Evolutionary conservation across 1,140 invertebrate species (phyloP).

Genomic region (Rhyacophila brunnea): DNA sequence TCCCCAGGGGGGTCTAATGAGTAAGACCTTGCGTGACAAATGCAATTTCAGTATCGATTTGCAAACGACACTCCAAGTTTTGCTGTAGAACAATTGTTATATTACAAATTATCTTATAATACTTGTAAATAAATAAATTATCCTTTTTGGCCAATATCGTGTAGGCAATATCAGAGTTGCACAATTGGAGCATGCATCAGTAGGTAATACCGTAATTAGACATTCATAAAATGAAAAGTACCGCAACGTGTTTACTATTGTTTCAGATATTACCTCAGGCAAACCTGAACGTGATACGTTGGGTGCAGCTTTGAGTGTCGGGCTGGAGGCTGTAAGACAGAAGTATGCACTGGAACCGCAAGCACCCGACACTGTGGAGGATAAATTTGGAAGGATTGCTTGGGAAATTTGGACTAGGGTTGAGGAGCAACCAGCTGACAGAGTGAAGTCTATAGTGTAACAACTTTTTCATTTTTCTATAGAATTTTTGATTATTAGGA

Average conservation of each 20-base stretch:
- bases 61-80: too few relatives aligned
- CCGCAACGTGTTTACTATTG: background rate
- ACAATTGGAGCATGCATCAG: too few relatives aligned
- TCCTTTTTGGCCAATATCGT: too few relatives aligned
- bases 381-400: slow-evolving; percentile 28
- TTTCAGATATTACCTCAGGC: background rate
- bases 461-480: background rate
- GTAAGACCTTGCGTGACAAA: too few relatives aligned
- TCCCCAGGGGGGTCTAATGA: too few relatives aligned
- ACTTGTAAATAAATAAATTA: too few relatives aligned
- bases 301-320: slow-evolving; percentile 4
- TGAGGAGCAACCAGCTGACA: slow-evolving; percentile 7
- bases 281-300: slow-evolving; percentile 3
- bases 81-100: too few relatives aligned
- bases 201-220: background rate
- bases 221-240: background rate
- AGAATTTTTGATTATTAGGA: background rate
- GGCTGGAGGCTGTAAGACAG: background rate
- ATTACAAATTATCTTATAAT: too few relatives aligned
- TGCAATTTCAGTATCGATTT: too few relatives aligned
- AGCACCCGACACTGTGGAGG: slow-evolving; percentile 2
- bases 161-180: too few relatives aligned
- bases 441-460: background rate
- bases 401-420: slow-evolving; percentile 29
- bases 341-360: slow-evolving; percentile 15